These are phyloP conservation scores for Arbacia lixula DNA, from an alignment of 53 echinoderm and acorn worm genomes.

Conservation along the genomic window DNA sequence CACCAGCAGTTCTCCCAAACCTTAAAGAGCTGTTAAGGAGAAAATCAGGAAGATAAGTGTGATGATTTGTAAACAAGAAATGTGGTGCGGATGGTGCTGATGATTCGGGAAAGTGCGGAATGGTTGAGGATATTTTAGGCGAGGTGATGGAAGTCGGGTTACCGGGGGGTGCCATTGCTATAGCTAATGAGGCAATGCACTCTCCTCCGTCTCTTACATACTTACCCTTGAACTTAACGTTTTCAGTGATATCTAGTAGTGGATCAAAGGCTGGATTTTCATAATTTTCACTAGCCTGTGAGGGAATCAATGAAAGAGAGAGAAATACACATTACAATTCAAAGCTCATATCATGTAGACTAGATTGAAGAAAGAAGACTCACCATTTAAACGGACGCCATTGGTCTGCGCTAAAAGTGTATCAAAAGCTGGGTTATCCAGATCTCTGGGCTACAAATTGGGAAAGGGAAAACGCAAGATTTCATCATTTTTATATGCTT, in stretches of 20 bases:
- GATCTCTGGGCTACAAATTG: conserved; percentile 2
- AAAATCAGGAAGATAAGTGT: too few relatives aligned
- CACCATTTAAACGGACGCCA: conserved; percentile 8
- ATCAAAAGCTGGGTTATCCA: conserved; percentile 18
- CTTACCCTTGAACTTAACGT: conserved; percentile 40
- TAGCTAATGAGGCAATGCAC: too few relatives aligned
- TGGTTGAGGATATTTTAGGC: too few relatives aligned
- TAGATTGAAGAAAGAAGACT: neutral
- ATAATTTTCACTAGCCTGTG: conserved; percentile 31
- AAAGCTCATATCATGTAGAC: neutral
- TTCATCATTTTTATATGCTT: too few relatives aligned
- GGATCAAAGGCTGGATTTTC: conserved; percentile 50
- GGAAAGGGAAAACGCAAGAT: too few relatives aligned
- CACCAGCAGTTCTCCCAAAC: too few relatives aligned
- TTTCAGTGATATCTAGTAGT: conserved; percentile 47
- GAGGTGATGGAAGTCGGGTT: too few relatives aligned
- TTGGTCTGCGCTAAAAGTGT: conserved; percentile 15
- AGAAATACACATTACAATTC: conserved; percentile 7
- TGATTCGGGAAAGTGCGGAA: too few relatives aligned
- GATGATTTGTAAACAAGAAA: too few relatives aligned
- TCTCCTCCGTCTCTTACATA: conserved; percentile 10
- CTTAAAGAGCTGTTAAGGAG: too few relatives aligned
- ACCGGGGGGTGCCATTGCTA: too few relatives aligned
- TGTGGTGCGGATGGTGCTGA: too few relatives aligned
- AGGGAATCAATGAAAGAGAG: neutral